Percentiles rank a stretch among this genome's conserved stretches.
phyloP scores from a whole-genome alignment of 2,888 invertebrate genomes.

The Congeria kusceri region DNA sequence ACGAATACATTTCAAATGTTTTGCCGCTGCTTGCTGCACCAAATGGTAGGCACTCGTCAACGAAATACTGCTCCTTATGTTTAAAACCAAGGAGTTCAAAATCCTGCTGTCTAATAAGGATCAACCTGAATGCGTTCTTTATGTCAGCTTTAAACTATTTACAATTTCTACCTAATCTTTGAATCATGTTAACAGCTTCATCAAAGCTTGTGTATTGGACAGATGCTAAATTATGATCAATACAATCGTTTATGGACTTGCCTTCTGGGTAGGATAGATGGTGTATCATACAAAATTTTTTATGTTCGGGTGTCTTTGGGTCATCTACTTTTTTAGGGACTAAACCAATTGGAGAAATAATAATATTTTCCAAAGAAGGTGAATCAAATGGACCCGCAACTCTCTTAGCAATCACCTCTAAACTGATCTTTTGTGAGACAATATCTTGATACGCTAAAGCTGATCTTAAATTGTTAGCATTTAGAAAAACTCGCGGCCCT shows the following conservation, averaged over 20 bases:
- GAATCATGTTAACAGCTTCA: slow-evolving; percentile 42
- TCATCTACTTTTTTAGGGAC: slow-evolving; percentile 52
- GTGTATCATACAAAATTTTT: slow-evolving; percentile 49
- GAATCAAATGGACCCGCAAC: slow-evolving; percentile 33
- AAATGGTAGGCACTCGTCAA: slow-evolving; percentile 47
- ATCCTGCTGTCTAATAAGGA: slow-evolving; percentile 33
- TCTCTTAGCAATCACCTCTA: slow-evolving; percentile 14
- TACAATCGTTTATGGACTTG: slow-evolving; percentile 39
- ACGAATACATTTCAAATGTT: no score
- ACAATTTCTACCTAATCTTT: slow-evolving; percentile 34
- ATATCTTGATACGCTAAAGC: no score
- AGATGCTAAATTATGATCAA: slow-evolving; percentile 33
- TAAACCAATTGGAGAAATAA: slow-evolving; percentile 33
- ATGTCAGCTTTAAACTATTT: slow-evolving; percentile 40
- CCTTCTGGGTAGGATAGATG: slow-evolving; percentile 42
- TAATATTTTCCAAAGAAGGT: slow-evolving; percentile 23
- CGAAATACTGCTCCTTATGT: slow-evolving; percentile 29
- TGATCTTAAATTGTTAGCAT: no score
- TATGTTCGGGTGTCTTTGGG: no score
- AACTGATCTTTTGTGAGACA: neutral
- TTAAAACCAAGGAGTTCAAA: slow-evolving; percentile 50
- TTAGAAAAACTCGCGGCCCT: no score
- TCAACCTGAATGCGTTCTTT: slow-evolving; percentile 37
- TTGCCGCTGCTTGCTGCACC: slow-evolving; percentile 45
- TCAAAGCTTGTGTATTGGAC: slow-evolving; percentile 60